Base-by-base conservation (phyloP, 1,140 invertebrate species). In the Brevipalpus yothersi region DNA sequence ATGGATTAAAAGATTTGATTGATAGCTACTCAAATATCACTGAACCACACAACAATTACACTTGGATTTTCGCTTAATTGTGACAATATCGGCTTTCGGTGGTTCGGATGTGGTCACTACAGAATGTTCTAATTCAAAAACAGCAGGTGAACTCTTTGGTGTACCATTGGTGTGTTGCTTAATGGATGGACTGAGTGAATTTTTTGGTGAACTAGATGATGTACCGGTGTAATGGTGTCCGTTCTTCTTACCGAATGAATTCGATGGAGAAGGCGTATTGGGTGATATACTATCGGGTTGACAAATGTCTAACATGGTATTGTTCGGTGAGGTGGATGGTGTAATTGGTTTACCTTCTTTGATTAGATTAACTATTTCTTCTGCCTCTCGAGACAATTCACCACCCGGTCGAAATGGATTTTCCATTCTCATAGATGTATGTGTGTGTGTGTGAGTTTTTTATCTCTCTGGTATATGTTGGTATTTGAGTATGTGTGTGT, bases 401-500 rank as follows among this genome's bases (percentile, higher is more conserved):
- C 90, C 89, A 67, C 91, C 90, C 7, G 90, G 90, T 70, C 88
- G 80, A 77, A 95, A 96, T 39, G 90, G 90, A 73, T 95, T 96
- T 72, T 96, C 91, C 80, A 88, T n/a, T 47, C 45, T 31, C 31
- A 31, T 31, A 31, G 5, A 5, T 31, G 31, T 31, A 5, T 31
- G 31, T 31, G 31, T 31, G 31, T 31, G 31, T 31, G 31, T 31
- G 31, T 31, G 31, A 3, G 31, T 31, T n/a, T n/a, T n/a, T n/a
- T n/a, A n/a, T n/a, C n/a, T n/a, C n/a, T n/a, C n/a, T n/a, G n/a
- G n/a, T n/a, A n/a, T n/a, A n/a, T n/a, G n/a, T n/a, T n/a, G n/a
- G 31, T 31, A 5, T 31, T 2, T 31, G 31, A 3, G 31, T 31
- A 5, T 31, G 31, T 31, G 31, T 31, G 31, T 31, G 31, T 31